Conservation (phyloP, 2,888 invertebrate species). For the Matsumyia berberina region DNA sequence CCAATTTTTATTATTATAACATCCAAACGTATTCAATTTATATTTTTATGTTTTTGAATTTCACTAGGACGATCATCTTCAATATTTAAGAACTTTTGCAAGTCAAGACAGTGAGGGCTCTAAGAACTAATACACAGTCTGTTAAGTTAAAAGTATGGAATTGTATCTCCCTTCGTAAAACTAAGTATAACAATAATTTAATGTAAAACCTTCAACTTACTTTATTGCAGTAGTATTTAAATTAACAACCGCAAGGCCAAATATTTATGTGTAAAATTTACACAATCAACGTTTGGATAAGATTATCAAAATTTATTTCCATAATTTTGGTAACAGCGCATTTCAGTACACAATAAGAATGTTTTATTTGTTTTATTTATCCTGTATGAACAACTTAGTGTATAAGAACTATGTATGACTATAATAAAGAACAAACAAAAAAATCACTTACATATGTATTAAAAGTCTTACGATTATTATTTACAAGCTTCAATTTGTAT, state of each 20-base stretch:
- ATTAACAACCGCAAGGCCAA: slow-evolving; percentile 15
- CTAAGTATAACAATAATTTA: slow-evolving; percentile 54
- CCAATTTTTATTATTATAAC: slow-evolving; percentile 2
- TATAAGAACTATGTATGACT: slow-evolving; percentile 52
- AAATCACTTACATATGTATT: slow-evolving; percentile 43
- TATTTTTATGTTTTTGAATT: slow-evolving; percentile 50
- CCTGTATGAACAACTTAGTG: slow-evolving; percentile 16
- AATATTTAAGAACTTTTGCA: slow-evolving; percentile 41
- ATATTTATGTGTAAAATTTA: slow-evolving; percentile 36
- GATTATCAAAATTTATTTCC: slow-evolving; percentile 3
- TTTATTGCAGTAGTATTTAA: slow-evolving; percentile 10
- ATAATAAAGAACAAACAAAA: slow-evolving; percentile 48
- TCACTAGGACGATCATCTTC: slow-evolving; percentile 66
- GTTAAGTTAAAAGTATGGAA: slow-evolving; percentile 58
- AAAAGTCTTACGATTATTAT: slow-evolving; percentile 12
- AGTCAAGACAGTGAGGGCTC: slow-evolving; percentile 51
- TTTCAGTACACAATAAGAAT: slow-evolving; percentile 20
- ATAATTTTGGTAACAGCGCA: slow-evolving; percentile 12
- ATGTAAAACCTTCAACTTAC: slow-evolving; percentile 16
- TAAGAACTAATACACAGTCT: slow-evolving; percentile 49
- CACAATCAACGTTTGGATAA: slow-evolving; percentile 6
- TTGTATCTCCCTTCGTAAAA: slow-evolving; percentile 29
- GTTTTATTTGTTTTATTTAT: slow-evolving; percentile 32
- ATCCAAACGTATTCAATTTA: slow-evolving; percentile 39
- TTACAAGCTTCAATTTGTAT: slow-evolving; percentile 27